Conservation (phyloP, 2,888 invertebrate genomes). For the Sepioteuthis lessoniana region DNA sequence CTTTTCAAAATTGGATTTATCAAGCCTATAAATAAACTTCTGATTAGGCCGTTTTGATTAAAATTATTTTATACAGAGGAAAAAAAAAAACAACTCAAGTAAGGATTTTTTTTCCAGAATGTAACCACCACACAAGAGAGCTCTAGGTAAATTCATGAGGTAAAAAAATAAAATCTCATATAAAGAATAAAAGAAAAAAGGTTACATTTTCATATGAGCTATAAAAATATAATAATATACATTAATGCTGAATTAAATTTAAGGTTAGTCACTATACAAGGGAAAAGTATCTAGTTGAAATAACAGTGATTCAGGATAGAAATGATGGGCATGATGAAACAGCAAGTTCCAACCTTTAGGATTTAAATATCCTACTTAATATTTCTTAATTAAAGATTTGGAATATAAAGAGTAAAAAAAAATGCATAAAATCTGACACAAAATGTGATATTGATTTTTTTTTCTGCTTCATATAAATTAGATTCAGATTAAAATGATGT, state of each 20-base stretch:
- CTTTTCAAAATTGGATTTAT: no score
- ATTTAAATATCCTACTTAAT: neutral
- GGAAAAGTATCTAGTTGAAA: neutral
- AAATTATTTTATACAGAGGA: no score
- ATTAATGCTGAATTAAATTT: neutral
- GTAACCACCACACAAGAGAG: no score
- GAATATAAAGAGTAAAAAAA: neutral
- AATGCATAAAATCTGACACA: neutral
- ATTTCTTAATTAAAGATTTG: neutral
- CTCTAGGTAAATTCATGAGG: no score
- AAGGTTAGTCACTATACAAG: neutral
- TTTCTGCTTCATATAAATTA: neutral
- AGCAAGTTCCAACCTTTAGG: neutral
- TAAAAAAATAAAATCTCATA: no score
- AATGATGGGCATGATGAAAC: neutral
- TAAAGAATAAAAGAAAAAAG: no score
- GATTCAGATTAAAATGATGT: slow-evolving; percentile 10
- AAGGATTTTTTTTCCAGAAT: no score
- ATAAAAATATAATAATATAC: no score
- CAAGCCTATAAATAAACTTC: no score
- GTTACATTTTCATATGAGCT: no score
- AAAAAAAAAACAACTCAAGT: no score
- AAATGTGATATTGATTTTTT: neutral
- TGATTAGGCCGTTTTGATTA: no score
- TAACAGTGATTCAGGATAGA: neutral